These are phyloP conservation scores for Rhopilema esculentum DNA, from an alignment of 30 jellyfish, hydroid and myxozoan genomes.

Conservation along the genomic window DNA sequence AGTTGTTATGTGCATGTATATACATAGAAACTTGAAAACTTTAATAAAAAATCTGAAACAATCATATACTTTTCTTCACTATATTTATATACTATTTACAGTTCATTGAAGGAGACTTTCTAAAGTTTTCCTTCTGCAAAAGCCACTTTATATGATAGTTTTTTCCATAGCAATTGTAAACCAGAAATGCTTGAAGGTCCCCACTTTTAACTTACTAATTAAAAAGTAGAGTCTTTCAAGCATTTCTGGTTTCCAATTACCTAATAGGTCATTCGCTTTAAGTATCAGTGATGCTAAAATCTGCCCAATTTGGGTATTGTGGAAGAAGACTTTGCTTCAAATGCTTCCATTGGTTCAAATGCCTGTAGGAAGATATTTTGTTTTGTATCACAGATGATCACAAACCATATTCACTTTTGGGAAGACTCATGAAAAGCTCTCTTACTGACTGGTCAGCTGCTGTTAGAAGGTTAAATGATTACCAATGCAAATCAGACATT, in stretches of 20 bases:
- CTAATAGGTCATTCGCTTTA: constrained; percentile 6
- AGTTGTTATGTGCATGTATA: constrained; percentile 12
- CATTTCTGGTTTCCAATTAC: background rate
- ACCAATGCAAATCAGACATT: constrained; percentile 1
- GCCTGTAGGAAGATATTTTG: constrained; percentile 19
- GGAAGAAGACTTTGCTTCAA: constrained; percentile 21
- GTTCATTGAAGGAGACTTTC: constrained; percentile 17
- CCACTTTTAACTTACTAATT: background rate
- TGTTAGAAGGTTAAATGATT: background rate
- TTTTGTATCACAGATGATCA: constrained; percentile 14
- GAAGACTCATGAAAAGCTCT: constrained; percentile 7
- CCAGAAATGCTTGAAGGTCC: background rate
- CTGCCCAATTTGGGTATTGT: constrained; percentile 17
- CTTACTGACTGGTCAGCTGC: constrained; percentile 23
- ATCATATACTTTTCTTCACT: background rate
- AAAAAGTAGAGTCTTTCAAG: background rate
- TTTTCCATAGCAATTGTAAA: constrained; percentile 20
- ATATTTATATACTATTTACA: constrained; percentile 13
- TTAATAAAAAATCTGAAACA: background rate
- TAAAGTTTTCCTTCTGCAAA: constrained; percentile 16
- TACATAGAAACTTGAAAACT: background rate
- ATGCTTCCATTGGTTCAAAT: constrained; percentile 12
- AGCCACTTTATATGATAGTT: constrained; percentile 4
- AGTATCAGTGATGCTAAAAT: constrained; percentile 11
- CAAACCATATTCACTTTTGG: constrained; percentile 4